Percentiles rank a stretch among this genome's conserved stretches.
These are phyloP conservation scores for Acrocyrtus sp. DNA, from an alignment of 2,888 invertebrate genomes.

Conservation along the genomic window DNA sequence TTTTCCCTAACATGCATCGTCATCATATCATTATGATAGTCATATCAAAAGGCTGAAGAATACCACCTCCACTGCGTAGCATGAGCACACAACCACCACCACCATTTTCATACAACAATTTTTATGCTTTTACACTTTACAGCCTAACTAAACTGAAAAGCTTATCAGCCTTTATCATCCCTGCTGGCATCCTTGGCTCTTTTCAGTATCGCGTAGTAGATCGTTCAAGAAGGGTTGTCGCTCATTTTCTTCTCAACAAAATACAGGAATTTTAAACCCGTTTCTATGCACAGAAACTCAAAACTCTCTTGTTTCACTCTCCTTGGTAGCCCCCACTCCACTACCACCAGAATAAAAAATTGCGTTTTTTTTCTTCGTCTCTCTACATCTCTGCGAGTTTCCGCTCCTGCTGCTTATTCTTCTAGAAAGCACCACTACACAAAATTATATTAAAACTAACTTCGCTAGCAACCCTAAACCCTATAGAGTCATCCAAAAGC, in stretches of 20 bases:
- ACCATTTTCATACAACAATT: too few species aligned
- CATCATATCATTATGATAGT: too few species aligned
- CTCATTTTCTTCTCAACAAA: conserved; percentile 5
- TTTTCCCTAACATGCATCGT: too few species aligned
- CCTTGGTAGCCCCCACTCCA: conserved; percentile 16
- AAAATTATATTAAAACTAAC: background rate
- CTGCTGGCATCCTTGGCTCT: conserved; percentile 31
- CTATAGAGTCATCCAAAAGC: background rate
- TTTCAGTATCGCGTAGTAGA: conserved; percentile 35
- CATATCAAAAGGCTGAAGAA: too few species aligned
- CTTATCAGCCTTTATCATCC: conserved; percentile 17
- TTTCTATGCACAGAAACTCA: background rate
- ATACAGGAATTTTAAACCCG: too few species aligned
- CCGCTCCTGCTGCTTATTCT: too few species aligned
- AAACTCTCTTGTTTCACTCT: conserved; percentile 20
- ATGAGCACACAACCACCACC: too few species aligned
- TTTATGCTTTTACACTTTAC: too few species aligned
- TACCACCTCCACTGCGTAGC: too few species aligned
- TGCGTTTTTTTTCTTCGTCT: conserved; percentile 1
- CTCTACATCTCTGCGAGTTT: background rate
- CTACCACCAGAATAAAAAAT: background rate
- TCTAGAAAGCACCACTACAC: background rate
- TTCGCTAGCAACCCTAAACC: conserved; percentile 3
- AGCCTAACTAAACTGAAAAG: too few species aligned
- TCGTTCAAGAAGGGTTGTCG: conserved; percentile 17